These are phyloP conservation scores for human DNA, from an alignment of 2,113 vertebrate species.

Conservation along the genomic window GRCh38 chr16:65525001-65525500, in stretches of 20 bases:
- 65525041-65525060: neutral
- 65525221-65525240: constrained; percentile 4
- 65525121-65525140: constrained; percentile 35
- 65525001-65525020: too few species aligned
- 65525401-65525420: neutral
- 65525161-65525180: constrained; percentile 53
- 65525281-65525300: neutral
- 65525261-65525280: constrained; percentile 13
- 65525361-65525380: neutral
- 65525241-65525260: neutral
- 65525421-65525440: neutral
- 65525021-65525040: neutral
- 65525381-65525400: neutral
- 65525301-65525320: neutral
- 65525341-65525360: neutral
- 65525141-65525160: constrained; percentile 39
- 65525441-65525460: neutral
- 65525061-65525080: neutral
- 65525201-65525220: constrained; percentile 43
- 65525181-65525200: neutral
- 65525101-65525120: neutral
- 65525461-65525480: neutral
- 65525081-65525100: neutral
- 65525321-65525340: neutral
- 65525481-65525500: neutral